Evolutionary conservation across 2,888 invertebrate genomes (phyloP), one percentile per base, ranked within the genome.

Genomic region (Anagyrus pseudococci): DNA sequence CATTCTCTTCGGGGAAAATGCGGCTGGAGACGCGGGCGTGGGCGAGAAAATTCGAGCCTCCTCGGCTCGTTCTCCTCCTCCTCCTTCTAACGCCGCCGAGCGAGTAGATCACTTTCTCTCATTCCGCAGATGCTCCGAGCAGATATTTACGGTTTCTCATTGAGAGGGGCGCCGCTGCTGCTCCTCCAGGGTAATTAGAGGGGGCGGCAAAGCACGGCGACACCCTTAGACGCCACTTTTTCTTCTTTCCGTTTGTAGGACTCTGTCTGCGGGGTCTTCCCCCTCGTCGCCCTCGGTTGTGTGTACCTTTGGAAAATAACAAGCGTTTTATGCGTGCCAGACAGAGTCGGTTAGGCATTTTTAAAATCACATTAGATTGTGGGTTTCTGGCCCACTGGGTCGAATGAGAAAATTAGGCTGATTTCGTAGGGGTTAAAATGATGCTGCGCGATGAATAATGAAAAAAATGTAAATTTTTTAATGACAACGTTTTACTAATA

Each of bases 121-220:
- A 33, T 70, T 70, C 71, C 70, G 70, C 73, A 75, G 76, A 77
- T 71, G 74, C 72, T 67, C 66, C 65, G 59, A 10, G 7, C 23
- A 23, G 62, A 73, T 73, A 77, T 77, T 77, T 77, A 77, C 70
- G 73, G 67, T 67, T 62, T 57, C 71, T 71, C 72, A 74, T 73
- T 70, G 73, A 73, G 71, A 72, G 68, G 67, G 65, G 67, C n/a
- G n/a, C n/a, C n/a, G n/a, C n/a, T n/a, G n/a, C 67, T 46, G 19
- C 26, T 49, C 26, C 77, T 77, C 73, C 73, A 72, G 75, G 78
- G 79, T 78, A 81, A 80, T 81, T 81, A 81, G 79, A 78, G 80
- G 79, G 79, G n/a, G n/a, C n/a, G n/a, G n/a, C n/a, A n/a, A n/a
- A n/a, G n/a, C n/a, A n/a, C n/a, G n/a, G n/a, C n/a, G n/a, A n/a